phyloP scores from a whole-genome alignment of 2,888 invertebrate species.

The Teleiodes luculella region DNA sequence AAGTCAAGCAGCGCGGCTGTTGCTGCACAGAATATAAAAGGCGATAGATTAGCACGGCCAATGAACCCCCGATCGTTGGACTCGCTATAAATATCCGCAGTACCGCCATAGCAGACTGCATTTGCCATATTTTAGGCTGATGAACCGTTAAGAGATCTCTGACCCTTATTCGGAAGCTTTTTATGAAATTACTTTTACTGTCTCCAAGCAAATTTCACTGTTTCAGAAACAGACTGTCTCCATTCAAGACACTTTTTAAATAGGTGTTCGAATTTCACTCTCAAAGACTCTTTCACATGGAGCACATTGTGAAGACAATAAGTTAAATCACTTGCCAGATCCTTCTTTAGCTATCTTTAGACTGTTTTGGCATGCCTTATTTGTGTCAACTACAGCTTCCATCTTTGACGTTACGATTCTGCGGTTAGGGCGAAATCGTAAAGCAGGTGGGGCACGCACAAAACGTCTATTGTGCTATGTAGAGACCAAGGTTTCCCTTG shows the following conservation, averaged over 20 bases:
- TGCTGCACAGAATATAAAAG: constrained; percentile 34
- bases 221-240: no score
- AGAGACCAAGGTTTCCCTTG: constrained; percentile 51
- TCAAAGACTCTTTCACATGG: not conserved
- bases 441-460: constrained; percentile 23
- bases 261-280: not conserved
- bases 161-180: constrained; percentile 15
- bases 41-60: constrained; percentile 52
- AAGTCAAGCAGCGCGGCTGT: constrained; percentile 30
- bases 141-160: constrained; percentile 41
- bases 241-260: no score
- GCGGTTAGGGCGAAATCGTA: constrained; percentile 18
- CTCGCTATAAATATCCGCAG: constrained; percentile 60
- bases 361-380: not conserved
- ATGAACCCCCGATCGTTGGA: constrained; percentile 46
- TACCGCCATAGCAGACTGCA: constrained; percentile 48
- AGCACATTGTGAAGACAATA: not conserved
- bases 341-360: not conserved
- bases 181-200: not conserved
- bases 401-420: constrained; percentile 2
- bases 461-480: constrained; percentile 28
- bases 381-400: constrained; percentile 6
- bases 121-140: constrained; percentile 35
- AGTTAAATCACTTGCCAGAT: not conserved
- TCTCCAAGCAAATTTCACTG: no score